phyloP scores from a whole-genome alignment of 2,888 invertebrate genomes.

The Erannis defoliaria region DNA sequence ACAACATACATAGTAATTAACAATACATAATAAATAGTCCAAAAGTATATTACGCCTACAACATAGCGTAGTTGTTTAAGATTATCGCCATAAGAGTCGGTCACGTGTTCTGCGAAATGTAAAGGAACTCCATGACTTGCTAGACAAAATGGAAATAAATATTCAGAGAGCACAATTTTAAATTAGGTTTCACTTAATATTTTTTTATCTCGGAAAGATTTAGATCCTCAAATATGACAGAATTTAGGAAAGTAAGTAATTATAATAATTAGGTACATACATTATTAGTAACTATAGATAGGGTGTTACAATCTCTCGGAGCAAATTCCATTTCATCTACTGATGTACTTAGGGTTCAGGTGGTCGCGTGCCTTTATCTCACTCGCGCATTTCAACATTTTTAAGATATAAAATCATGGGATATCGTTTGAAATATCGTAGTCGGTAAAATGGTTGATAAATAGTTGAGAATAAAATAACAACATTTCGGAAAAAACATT shows the following conservation, averaged over 20 bases:
- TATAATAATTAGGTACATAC: background rate
- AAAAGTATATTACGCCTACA: conserved; percentile 87
- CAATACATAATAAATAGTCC: conserved; percentile 87
- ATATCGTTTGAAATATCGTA: too few relatives aligned
- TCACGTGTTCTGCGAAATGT: conserved; percentile 71
- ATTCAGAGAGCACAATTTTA: conserved; percentile 57
- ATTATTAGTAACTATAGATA: background rate
- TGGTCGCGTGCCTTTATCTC: too few relatives aligned
- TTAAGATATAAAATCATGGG: too few relatives aligned
- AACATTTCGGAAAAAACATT: too few relatives aligned
- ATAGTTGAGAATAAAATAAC: too few relatives aligned
- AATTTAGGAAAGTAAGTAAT: background rate
- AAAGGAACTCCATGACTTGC: conserved; percentile 77
- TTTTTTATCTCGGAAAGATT: background rate
- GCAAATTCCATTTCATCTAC: conserved; percentile 49
- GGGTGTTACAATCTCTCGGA: conserved; percentile 37
- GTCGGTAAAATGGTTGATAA: too few relatives aligned
- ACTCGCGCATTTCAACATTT: too few relatives aligned
- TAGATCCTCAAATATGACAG: background rate
- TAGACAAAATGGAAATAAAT: conserved; percentile 74
- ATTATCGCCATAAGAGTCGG: conserved; percentile 85
- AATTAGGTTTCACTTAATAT: background rate
- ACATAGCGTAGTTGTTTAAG: conserved; percentile 87
- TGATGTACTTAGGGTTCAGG: conserved; percentile 40
- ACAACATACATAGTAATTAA: conserved; percentile 87